Percentiles rank a stretch among this genome's conserved stretches.
Evolutionary conservation across 64 coral and sea anemone species (phyloP).

Genomic region (Acropora tenuis): DNA sequence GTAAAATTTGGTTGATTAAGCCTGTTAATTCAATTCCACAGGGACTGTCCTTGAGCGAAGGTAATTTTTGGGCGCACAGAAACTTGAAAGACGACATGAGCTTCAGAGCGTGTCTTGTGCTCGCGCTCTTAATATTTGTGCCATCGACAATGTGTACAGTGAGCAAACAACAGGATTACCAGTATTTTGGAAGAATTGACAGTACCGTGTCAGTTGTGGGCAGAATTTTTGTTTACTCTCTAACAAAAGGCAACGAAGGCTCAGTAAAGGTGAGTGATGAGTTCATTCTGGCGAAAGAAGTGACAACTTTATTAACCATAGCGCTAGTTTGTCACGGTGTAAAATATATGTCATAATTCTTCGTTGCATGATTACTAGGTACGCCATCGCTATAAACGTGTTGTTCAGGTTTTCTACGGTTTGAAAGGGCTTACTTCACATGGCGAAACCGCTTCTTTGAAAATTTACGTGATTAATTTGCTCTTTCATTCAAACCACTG

Average conservation of each 20-base stretch:
- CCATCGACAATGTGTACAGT: neutral
- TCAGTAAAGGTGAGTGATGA: neutral
- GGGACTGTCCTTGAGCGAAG: neutral
- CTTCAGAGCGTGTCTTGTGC: neutral
- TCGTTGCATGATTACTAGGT: slow-evolving; percentile 6
- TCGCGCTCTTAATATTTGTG: neutral
- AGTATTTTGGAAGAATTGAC: neutral
- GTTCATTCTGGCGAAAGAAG: neutral
- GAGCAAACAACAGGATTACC: neutral
- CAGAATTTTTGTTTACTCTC: slow-evolving; percentile 31
- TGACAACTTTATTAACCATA: neutral
- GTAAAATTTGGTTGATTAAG: neutral
- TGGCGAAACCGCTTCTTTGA: too few relatives aligned
- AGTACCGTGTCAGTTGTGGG: neutral
- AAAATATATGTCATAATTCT: neutral
- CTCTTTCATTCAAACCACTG: neutral
- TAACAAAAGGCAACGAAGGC: neutral
- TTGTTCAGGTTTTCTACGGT: too few relatives aligned
- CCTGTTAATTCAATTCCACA: slow-evolving; percentile 6
- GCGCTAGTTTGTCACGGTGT: neutral
- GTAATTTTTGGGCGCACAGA: neutral
- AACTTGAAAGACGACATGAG: neutral
- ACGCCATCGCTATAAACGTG: too few relatives aligned
- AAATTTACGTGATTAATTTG: too few relatives aligned
- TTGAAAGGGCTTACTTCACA: too few relatives aligned